Evolutionary conservation across 2,797 vertebrate species (phyloP), one percentile per base, ranked within the genome.

Genomic region (Galaxias olidus): DNA sequence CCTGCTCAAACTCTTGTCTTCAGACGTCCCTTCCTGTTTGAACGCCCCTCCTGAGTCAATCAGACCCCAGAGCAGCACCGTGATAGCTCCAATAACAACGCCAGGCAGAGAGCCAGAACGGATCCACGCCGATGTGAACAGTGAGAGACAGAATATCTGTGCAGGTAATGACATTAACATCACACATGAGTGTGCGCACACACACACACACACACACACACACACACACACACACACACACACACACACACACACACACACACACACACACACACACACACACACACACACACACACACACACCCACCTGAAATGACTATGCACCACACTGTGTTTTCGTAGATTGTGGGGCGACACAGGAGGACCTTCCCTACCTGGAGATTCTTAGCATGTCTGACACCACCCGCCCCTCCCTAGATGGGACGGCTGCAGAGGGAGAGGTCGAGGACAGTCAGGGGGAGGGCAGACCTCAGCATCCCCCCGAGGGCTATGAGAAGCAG

Each of bases 291-390:
- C 12, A n/a, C 40, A 15, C 17, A 18, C 61, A 50, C 43, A 52
- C 42, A 45, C 50, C 6, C 17, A 12, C 57, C 15, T 30, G 52
- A 15, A 44, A 9, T 48, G 30, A 40, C 12, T 69, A 41, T 62
- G 17, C 49, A 14, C 15, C 41, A 18, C 18, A 55, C 4, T 73
- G 18, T 62, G 41, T 68, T 47, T 63, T 43, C 60, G 11, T 54
- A 92, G 92, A 77, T 51, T 90, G 88, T 71, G 89, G 87, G 43
- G 77, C 61, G 1, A 59, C 75, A 49, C 72, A 86, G 61, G 91
- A 91, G 52, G 88, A 91, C 13, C 77, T 89, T 41, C 93, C 92
- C 59, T 92, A 92, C 81, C 73, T 93, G 78, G 92, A 94, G 86
- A 86, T 92, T 65, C 53, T 88, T 40, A 83, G 88, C 51, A 69